Evolutionary conservation across 92 coral and sea anemone species (phyloP).

Genomic region (Zoanthus solanderi): DNA sequence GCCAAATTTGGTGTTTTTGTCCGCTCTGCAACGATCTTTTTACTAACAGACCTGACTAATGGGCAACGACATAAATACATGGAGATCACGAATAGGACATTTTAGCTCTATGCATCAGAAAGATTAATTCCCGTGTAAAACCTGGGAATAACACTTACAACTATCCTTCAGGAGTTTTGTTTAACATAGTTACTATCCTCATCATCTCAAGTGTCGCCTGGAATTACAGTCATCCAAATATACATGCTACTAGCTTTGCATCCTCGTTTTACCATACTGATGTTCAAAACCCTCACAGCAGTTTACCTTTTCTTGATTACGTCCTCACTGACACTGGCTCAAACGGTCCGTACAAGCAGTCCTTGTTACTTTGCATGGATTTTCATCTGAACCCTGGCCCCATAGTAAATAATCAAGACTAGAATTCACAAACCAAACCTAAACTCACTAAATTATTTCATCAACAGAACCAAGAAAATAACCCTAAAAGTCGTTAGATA

Average conservation of each 20-base stretch:
- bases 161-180: no score
- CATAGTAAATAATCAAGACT: background rate
- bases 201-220: no score
- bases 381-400: constrained; percentile 38
- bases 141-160: no score
- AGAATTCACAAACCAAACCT: background rate
- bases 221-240: no score
- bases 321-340: background rate
- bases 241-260: background rate
- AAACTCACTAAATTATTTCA: constrained; percentile 22
- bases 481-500: constrained; percentile 26
- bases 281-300: background rate
- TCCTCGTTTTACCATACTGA: background rate
- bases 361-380: constrained; percentile 39
- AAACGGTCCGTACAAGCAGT: constrained; percentile 12
- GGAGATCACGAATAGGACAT: no score
- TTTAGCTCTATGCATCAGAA: no score
- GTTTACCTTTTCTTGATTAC: background rate
- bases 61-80: no score
- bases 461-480: constrained; percentile 4
- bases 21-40: no score
- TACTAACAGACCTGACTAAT: no score
- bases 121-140: no score
- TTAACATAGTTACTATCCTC: no score
- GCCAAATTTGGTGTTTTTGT: no score